Evolutionary conservation across 2,888 invertebrate species (phyloP), one percentile per base, ranked within the genome.

Genomic region (Nudaria mundana): DNA sequence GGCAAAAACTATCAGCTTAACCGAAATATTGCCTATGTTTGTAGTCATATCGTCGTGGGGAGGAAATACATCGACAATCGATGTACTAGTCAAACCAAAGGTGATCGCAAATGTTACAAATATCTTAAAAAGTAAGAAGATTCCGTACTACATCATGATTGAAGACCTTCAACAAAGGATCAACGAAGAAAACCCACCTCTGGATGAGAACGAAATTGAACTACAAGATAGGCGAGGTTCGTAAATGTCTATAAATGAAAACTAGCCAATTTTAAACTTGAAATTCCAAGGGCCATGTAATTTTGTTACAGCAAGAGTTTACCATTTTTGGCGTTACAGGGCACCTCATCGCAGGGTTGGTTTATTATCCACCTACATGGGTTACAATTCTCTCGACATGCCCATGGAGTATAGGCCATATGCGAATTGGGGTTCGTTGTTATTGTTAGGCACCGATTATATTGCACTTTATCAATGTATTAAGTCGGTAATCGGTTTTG

Each of bases 81-180:
- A 96, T 71, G 91, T 95, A 38, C 87, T 95, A 56, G 90, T 96
- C n/a, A 92, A 92, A 63, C 90, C 91, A 1, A 85, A 91, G 31
- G 90, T 91, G n/a, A 74, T 94, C 32, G 82, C 90, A 30, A 91
- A 91, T 49, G 93, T 95, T 2, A 90, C 92, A 37, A 80, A 90
- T 34, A 82, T 91, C 38, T 88, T 97, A 22, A 82, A 87, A 38
- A 86, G 91, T 24, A 91, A 92, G 47, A 91, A 92, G 37, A 90
- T 96, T 40, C 73, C 90, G 13, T 94, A 91, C 67, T 90, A 93
- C 35, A 85, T 96, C n/a, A 79, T 95, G 29, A 95, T 96, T 60
- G 91, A 93, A 33, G 93, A 97, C 78, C 75, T 97, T 34, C 95
- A 96, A 75, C 89, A 90, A 61, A 93, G 93, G 31, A 96, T 96